These are phyloP conservation scores for Periophthalmodon schlosseri DNA, from an alignment of 2,113 vertebrate species.

Conservation along the genomic window DNA sequence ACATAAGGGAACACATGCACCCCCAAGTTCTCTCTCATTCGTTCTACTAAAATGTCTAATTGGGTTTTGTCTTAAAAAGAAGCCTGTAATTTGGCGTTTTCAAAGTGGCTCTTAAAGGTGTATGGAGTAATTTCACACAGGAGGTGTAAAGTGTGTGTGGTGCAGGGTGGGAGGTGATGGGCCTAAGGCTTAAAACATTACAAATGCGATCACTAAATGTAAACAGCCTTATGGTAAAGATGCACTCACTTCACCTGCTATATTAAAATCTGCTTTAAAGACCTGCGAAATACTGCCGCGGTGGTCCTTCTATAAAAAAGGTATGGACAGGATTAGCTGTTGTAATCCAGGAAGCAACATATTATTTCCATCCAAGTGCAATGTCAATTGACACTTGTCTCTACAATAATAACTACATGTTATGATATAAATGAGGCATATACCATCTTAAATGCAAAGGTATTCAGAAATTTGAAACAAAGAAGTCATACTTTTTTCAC, in stretches of 20 bases:
- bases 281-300: neutral
- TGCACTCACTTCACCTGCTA: neutral
- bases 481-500: neutral
- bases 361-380: neutral
- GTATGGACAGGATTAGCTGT: neutral
- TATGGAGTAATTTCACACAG: constrained; percentile 30
- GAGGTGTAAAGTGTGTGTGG: constrained; percentile 47
- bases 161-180: constrained; percentile 22
- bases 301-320: neutral
- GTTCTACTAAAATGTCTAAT: constrained; percentile 45
- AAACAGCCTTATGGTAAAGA: neutral
- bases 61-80: constrained; percentile 47
- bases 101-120: constrained; percentile 46
- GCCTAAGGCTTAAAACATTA: constrained; percentile 1
- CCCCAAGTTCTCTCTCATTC: neutral
- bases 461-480: too few species aligned
- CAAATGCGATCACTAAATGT: constrained; percentile 14
- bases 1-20: constrained; percentile 37
- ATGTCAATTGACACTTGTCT: too few species aligned
- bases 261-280: neutral
- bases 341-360: neutral
- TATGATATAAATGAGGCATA: too few species aligned
- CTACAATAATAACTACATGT: too few species aligned
- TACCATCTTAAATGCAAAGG: too few species aligned
- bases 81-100: constrained; percentile 41